Evolutionary conservation across 2,113 vertebrate genomes (phyloP).

Genomic region (Scytalopus superciliaris): DNA sequence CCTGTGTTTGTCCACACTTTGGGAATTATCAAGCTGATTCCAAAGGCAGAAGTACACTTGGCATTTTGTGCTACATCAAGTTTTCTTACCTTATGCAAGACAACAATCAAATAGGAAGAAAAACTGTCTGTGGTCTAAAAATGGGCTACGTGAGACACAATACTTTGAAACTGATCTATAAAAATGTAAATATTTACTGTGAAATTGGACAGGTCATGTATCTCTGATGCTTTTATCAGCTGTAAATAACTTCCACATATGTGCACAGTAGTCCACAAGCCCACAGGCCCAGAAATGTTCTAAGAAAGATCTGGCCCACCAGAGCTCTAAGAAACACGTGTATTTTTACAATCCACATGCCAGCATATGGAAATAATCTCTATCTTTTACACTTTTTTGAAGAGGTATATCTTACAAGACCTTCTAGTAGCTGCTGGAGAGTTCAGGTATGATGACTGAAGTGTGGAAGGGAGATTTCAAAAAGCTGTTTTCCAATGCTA

Average conservation of each 20-base stretch:
- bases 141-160: slow-evolving; percentile 51
- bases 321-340: slow-evolving; percentile 9
- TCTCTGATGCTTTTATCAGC: slow-evolving; percentile 11
- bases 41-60: slow-evolving; percentile 24
- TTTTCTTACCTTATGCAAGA: slow-evolving; percentile 31
- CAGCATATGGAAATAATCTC: slow-evolving; percentile 73
- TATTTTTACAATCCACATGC: slow-evolving; percentile 69
- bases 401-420: slow-evolving; percentile 68
- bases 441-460: neutral
- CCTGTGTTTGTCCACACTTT: neutral
- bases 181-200: slow-evolving; percentile 56
- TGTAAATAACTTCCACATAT: slow-evolving; percentile 26
- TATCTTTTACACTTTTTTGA: slow-evolving; percentile 43
- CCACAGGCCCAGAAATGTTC: slow-evolving; percentile 37
- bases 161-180: slow-evolving; percentile 47
- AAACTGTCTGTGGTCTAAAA: slow-evolving; percentile 46
- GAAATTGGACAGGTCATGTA: slow-evolving; percentile 26
- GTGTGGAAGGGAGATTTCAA: neutral
- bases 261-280: slow-evolving; percentile 32
- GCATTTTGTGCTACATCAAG: slow-evolving; percentile 18
- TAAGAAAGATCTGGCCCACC: slow-evolving; percentile 26
- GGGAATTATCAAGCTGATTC: slow-evolving; percentile 21
- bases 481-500: slow-evolving; percentile 59
- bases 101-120: slow-evolving; percentile 48
- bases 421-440: slow-evolving; percentile 51